Evolutionary conservation across 2,888 invertebrate genomes (phyloP).

Genomic region (Hofmannophila pseudospretella): DNA sequence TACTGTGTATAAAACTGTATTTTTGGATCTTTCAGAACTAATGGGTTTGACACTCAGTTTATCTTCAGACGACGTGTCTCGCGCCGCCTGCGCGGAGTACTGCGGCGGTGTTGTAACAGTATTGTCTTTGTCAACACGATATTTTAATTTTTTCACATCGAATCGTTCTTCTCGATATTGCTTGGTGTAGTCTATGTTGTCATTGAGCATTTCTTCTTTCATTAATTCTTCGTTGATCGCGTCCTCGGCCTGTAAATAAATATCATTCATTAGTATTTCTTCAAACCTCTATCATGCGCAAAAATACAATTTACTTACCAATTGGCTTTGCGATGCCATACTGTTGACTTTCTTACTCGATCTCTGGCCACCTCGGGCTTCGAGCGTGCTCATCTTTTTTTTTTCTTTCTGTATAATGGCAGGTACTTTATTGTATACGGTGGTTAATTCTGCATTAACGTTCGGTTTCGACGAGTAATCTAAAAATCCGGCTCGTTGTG

Average conservation of each 20-base stretch:
- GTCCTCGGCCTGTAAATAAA: slow-evolving; percentile 53
- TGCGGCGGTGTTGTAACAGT: background rate
- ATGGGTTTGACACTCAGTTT: slow-evolving; percentile 49
- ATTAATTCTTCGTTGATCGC: slow-evolving; percentile 55
- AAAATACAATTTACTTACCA: slow-evolving; percentile 36
- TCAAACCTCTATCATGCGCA: background rate
- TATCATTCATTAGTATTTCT: background rate
- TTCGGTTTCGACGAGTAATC: slow-evolving; percentile 38
- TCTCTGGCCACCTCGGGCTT: slow-evolving; percentile 16
- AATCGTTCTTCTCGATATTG: slow-evolving; percentile 20
- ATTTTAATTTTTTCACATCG: background rate
- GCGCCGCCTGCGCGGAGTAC: background rate
- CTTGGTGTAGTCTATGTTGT: slow-evolving; percentile 35
- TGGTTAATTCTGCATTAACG: slow-evolving; percentile 15
- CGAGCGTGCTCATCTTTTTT: background rate
- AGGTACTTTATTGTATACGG: slow-evolving; percentile 8
- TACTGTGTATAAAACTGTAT: slow-evolving; percentile 41
- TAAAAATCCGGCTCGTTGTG: slow-evolving; percentile 54
- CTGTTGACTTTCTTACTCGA: slow-evolving; percentile 21
- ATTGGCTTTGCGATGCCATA: slow-evolving; percentile 43
- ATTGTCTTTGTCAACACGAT: background rate
- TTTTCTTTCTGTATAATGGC: slow-evolving; percentile 16
- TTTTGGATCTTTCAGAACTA: slow-evolving; percentile 35
- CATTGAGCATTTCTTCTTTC: slow-evolving; percentile 41
- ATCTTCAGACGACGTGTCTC: slow-evolving; percentile 18